Evolutionary conservation across 1,140 invertebrate genomes (phyloP), one percentile per base, ranked within the genome.

Genomic region (Plectus sambesii): DNA sequence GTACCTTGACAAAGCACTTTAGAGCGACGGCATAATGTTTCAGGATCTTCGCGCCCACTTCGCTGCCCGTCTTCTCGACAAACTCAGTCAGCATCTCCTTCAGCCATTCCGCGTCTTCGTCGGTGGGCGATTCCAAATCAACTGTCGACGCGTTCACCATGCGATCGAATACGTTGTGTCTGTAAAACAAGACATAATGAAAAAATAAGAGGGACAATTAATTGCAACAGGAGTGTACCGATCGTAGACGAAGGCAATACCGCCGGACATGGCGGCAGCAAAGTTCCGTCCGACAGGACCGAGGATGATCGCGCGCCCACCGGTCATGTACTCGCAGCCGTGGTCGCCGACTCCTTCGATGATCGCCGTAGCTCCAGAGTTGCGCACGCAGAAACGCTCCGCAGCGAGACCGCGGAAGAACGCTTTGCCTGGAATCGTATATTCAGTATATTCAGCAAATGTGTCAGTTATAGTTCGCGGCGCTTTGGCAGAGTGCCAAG

Each of bases 311-410:
- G 84, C 84, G 51, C 55, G 27, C 27, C 67, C 67, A 23, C 88
- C 92, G 33, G 93, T 99, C 93, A 99, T 99, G 69, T 98, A 99
- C 74, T 99, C 93, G 77, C 93, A 98, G 24, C 89, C 92, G 72
- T 98, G 92, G 76, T 98, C 93, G 40, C 93, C 93, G 44, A 92
- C 88, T 47, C 88, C 90, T 72, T 86, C 83, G 50, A 81, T 77
- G 17, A 97, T 88, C 2, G 90, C 88, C 29, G 80, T 78, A 25
- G 83, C 90, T 20, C 93, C 93, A 17, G 88, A 94, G 74, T 99
- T 99, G 51, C 93, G 77, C 12, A 99, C 93, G 70, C 86, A 90
- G 74, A 98, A 99, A 40, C 93, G 79, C 73, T 99, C 93, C 4
- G 90, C 89, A 9, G 87, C 90, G 59, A 94, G 87, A 44, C 93